Evolutionary conservation across 2,797 vertebrate genomes (phyloP).

Genomic region (Betta splendens): DNA sequence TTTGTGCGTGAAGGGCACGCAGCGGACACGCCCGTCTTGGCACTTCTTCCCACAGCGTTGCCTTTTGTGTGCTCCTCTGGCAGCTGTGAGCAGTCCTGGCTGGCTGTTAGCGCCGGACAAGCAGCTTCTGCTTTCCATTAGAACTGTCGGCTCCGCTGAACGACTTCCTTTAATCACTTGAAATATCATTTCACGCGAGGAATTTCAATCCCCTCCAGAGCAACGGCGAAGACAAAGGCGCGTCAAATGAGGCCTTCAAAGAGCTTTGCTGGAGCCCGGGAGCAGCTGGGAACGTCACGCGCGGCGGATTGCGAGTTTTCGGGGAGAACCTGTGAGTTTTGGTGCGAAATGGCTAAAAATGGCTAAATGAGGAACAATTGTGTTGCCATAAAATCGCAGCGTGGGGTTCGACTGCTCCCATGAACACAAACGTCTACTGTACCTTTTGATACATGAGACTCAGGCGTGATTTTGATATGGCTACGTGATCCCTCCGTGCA

Average conservation of each 20-base stretch:
- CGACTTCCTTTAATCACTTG: conserved; percentile 75
- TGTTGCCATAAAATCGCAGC: conserved; percentile 50
- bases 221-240: conserved; percentile 58
- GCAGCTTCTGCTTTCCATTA: conserved; percentile 70
- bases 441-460: conserved; percentile 49
- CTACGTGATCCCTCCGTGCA: conserved; percentile 40
- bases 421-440: conserved; percentile 19
- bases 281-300: conserved; percentile 35
- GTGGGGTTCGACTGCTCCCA: conserved; percentile 36
- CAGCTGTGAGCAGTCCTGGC: conserved; percentile 49
- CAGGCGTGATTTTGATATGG: conserved; percentile 46
- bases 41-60: conserved; percentile 27
- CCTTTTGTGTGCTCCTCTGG: conserved; percentile 47
- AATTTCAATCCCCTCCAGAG: conserved; percentile 64
- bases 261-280: conserved; percentile 31
- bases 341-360: conserved; percentile 31
- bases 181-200: conserved; percentile 75
- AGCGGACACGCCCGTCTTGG: conserved; percentile 21
- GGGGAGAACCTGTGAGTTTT: conserved; percentile 22
- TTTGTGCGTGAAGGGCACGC: conserved; percentile 27
- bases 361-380: conserved; percentile 47
- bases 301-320: conserved; percentile 28
- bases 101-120: conserved; percentile 60
- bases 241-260: conserved; percentile 37
- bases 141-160: conserved; percentile 70